A percentile compares a stretch with the other conserved stretches of the same genome.
Conservation (phyloP, 2,113 vertebrate genomes). For the Microtus oregoni region DNA sequence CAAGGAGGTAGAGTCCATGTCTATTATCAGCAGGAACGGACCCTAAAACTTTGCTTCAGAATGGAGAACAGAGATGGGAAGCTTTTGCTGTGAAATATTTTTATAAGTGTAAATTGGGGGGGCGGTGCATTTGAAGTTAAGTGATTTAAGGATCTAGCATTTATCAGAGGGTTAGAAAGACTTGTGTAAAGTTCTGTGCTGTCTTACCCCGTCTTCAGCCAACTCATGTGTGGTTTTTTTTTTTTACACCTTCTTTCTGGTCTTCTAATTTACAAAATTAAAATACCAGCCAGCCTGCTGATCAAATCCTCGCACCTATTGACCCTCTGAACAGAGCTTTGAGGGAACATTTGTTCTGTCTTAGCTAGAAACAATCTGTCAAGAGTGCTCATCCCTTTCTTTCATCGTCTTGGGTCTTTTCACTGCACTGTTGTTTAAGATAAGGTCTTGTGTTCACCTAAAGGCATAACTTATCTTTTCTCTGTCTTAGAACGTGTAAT, state of each 20-base stretch:
- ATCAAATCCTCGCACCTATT: slow-evolving; percentile 8
- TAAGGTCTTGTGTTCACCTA: background rate
- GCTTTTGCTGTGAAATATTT: slow-evolving; percentile 3
- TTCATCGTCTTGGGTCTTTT: slow-evolving; percentile 57
- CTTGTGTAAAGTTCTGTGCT: background rate
- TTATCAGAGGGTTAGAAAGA: background rate
- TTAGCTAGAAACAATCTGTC: slow-evolving; percentile 38
- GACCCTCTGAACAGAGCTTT: background rate
- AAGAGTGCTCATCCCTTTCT: slow-evolving; percentile 15
- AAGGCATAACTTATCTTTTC: slow-evolving; percentile 60
- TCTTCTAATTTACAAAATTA: slow-evolving; percentile 55
- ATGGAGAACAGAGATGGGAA: slow-evolving; percentile 16
- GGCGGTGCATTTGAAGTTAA: background rate
- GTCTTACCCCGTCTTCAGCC: slow-evolving; percentile 11
- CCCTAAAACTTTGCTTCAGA: slow-evolving; percentile 24
- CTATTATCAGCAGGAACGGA: background rate
- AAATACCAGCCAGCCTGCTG: slow-evolving; percentile 6
- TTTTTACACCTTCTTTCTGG: slow-evolving; percentile 1
- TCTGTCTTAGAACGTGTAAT: slow-evolving; percentile 48
- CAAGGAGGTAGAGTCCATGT: background rate
- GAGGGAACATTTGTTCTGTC: slow-evolving; percentile 15
- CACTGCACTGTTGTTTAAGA: slow-evolving; percentile 40
- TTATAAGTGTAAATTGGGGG: background rate
- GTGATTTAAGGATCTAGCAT: background rate
- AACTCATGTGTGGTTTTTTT: background rate